A percentile compares a stretch with the other conserved stretches of the same genome.
Evolutionary conservation across 1,140 invertebrate species (phyloP).

Genomic region (Delia radicum): DNA sequence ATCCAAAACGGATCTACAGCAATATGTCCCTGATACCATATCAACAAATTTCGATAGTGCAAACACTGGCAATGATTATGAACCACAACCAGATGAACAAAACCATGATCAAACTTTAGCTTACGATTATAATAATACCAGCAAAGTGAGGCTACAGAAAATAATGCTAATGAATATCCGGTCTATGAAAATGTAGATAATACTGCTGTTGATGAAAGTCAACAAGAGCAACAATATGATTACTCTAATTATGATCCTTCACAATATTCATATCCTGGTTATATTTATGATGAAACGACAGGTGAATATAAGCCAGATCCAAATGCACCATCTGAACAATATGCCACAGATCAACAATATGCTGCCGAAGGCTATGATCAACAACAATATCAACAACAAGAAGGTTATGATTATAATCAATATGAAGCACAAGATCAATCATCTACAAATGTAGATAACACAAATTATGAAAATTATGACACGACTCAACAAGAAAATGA

Average conservation of each 20-base stretch:
- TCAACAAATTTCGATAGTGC: background rate
- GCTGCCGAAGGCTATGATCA: conserved; percentile 12
- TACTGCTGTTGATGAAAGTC: background rate
- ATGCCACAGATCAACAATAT: conserved; percentile 29
- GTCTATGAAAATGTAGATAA: conserved; percentile 11
- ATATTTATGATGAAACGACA: conserved; percentile 49
- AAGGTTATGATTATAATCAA: conserved; percentile 14
- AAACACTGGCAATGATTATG: background rate
- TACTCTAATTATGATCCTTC: conserved; percentile 48
- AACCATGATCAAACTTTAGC: background rate
- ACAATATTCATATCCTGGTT: conserved; percentile 50
- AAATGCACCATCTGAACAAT: conserved; percentile 14
- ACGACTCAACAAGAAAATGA: background rate
- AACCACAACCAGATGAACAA: background rate
- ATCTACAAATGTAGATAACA: background rate
- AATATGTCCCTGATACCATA: background rate
- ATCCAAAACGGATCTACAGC: background rate
- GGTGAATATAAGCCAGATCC: conserved; percentile 52
- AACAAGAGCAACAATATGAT: conserved; percentile 27
- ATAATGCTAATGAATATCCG: conserved; percentile 14
- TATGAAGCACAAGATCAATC: background rate
- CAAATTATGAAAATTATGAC: background rate
- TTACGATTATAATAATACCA: background rate
- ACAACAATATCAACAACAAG: conserved; percentile 31
- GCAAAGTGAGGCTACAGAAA: background rate